phyloP scores from a whole-genome alignment of 1,140 invertebrate species.

The Cydia pomonella region DNA sequence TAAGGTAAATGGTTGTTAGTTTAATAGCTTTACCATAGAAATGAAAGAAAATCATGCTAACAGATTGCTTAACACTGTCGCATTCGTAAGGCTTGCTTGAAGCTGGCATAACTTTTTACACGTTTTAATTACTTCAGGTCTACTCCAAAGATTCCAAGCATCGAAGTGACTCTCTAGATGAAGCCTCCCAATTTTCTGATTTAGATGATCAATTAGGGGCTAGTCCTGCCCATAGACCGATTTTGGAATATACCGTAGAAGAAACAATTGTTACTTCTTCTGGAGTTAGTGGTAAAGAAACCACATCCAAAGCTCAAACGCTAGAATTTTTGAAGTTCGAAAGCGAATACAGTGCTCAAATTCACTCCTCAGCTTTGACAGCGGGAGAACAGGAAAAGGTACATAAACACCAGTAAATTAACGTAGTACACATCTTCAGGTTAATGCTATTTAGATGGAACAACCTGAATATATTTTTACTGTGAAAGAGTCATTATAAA shows the following conservation, averaged over 20 bases:
- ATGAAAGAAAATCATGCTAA: background rate
- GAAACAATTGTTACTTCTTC: slow-evolving; percentile 43
- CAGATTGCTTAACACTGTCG: background rate
- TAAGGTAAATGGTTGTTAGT: slow-evolving; percentile 57
- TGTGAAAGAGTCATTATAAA: no score
- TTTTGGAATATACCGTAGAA: slow-evolving; percentile 50
- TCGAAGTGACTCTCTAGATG: slow-evolving; percentile 78
- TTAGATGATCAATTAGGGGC: slow-evolving; percentile 77
- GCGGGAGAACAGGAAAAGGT: slow-evolving; percentile 58
- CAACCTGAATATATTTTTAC: no score
- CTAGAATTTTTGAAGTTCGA: slow-evolving; percentile 70
- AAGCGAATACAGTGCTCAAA: slow-evolving; percentile 62
- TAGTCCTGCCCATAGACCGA: slow-evolving; percentile 65
- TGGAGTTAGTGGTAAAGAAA: slow-evolving; percentile 41
- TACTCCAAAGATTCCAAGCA: slow-evolving; percentile 74
- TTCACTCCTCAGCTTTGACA: slow-evolving; percentile 40
- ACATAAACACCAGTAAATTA: slow-evolving; percentile 23
- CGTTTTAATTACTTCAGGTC: slow-evolving; percentile 50
- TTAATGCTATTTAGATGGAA: background rate
- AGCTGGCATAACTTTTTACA: background rate
- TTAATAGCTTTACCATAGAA: background rate
- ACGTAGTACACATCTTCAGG: background rate
- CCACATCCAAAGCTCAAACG: slow-evolving; percentile 49
- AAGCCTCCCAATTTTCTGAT: slow-evolving; percentile 80
- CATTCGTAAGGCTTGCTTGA: background rate